These are phyloP conservation scores for Hemiprocne comata DNA, from an alignment of 2,113 vertebrate species.

Conservation along the genomic window DNA sequence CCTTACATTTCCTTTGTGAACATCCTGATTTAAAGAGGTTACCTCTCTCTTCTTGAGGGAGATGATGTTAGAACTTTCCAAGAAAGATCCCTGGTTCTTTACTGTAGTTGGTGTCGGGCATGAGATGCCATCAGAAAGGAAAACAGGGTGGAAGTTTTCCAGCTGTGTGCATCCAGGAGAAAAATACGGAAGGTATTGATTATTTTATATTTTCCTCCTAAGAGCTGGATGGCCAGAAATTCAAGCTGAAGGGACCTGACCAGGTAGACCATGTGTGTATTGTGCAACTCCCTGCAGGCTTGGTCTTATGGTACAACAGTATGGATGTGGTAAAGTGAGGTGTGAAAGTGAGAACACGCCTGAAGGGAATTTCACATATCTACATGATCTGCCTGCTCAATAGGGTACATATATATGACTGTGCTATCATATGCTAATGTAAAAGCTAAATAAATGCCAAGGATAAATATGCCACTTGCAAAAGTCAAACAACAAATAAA, in stretches of 20 bases:
- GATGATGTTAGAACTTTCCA: not conserved
- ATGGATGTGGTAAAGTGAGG: not conserved
- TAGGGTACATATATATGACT: rapidly evolving
- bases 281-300: not conserved
- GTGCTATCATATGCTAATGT: not conserved
- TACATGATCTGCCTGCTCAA: not conserved
- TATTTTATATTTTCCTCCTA: not conserved
- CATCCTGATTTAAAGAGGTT: not conserved
- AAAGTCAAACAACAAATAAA: not conserved
- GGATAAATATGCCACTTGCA: not conserved
- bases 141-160: not conserved
- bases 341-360: not conserved
- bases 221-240: not conserved
- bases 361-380: not conserved
- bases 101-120: not conserved
- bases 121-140: not conserved
- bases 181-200: not conserved
- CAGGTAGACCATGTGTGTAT: not conserved
- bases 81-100: not conserved
- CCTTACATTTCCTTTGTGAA: not conserved
- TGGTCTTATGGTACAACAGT: not conserved
- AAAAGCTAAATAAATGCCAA: not conserved
- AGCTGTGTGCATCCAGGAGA: rapidly evolving
- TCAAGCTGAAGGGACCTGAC: not conserved
- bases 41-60: not conserved